Conservation (phyloP, 2,888 invertebrate genomes). For the Dryadula phaetusa region DNA sequence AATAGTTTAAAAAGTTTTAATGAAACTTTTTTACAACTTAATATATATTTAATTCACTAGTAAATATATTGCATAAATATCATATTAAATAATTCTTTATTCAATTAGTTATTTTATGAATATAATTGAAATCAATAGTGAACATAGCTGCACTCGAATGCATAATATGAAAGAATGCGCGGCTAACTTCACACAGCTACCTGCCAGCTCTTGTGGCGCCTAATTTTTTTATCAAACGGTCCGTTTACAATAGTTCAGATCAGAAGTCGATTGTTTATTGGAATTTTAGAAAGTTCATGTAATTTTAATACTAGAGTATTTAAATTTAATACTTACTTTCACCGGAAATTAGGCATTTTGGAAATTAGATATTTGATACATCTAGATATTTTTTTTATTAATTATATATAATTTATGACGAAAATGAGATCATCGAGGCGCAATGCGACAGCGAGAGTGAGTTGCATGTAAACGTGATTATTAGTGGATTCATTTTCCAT, state of each 20-base stretch:
- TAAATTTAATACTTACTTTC: slow-evolving; percentile 4
- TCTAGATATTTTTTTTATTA: too few species aligned
- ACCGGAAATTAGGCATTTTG: background rate
- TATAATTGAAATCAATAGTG: slow-evolving; percentile 44
- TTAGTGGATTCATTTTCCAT: too few species aligned
- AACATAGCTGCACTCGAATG: slow-evolving; percentile 33
- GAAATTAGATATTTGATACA: too few species aligned
- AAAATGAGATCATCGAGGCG: too few species aligned
- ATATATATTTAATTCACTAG: background rate
- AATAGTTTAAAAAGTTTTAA: slow-evolving; percentile 70
- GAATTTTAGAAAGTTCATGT: slow-evolving; percentile 32
- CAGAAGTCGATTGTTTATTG: slow-evolving; percentile 24
- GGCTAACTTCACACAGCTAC: slow-evolving; percentile 57
- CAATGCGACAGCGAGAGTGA: too few species aligned
- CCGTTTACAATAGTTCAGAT: slow-evolving; percentile 27
- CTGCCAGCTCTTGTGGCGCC: slow-evolving; percentile 35
- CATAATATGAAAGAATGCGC: slow-evolving; percentile 47
- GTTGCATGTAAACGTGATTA: too few species aligned
- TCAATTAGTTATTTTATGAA: slow-evolving; percentile 70
- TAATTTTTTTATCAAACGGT: slow-evolving; percentile 35
- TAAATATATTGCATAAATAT: background rate
- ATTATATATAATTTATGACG: too few species aligned
- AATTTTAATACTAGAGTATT: background rate
- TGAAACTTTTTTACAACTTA: slow-evolving; percentile 54
- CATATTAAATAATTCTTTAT: slow-evolving; percentile 65